Evolutionary conservation across 2,888 invertebrate genomes (phyloP), one percentile per base, ranked within the genome.

Genomic region (Apamea monoglypha): DNA sequence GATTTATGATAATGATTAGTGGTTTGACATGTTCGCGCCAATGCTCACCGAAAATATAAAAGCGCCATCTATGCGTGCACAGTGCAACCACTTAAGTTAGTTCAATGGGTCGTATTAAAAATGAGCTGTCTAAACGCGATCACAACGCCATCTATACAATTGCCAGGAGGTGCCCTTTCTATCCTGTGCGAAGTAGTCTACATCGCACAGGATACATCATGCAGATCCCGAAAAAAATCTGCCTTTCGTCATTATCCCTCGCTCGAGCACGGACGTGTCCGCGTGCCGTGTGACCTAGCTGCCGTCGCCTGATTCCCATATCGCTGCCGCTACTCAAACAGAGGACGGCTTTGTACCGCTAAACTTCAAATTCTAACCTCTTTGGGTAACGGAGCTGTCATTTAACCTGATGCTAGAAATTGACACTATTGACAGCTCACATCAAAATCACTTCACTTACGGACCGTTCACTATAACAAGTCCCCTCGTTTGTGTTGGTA

Each of bases 51-150:
- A 44, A 47, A 29, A 44, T 29, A 68, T 29, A 68, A 68, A 21
- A 68, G 44, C 68, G 44, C 68, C 68, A 68, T 68, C 68, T 68
- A 29, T 47, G 29, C 1, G 68, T 21, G 29, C n/a, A 67, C 18
- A 40, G 67, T 5, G 40, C 10, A 67, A 67, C n/a, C 16, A 14
- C 14, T 40, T 36, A 40, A n/a, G 40, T 40, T 67, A 40, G n/a
- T 67, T 40, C 67, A 67, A 40, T n/a, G n/a, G n/a, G 67, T 40
- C n/a, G 16, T 67, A 29, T 3, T 0, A 29, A 29, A 63, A 63
- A 21, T 4, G 21, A 64, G 63, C 21, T 25, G 14, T 25, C 66
- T 36, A 14, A 3, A 25, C 25, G 66, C 66, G 36, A 66, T 36
- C 14, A 66, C 66, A 36, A 36, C 36, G 36, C 36, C 32, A 64